Base-by-base conservation (phyloP, 2,113 vertebrate genomes). In the Hippolais icterina region DNA sequence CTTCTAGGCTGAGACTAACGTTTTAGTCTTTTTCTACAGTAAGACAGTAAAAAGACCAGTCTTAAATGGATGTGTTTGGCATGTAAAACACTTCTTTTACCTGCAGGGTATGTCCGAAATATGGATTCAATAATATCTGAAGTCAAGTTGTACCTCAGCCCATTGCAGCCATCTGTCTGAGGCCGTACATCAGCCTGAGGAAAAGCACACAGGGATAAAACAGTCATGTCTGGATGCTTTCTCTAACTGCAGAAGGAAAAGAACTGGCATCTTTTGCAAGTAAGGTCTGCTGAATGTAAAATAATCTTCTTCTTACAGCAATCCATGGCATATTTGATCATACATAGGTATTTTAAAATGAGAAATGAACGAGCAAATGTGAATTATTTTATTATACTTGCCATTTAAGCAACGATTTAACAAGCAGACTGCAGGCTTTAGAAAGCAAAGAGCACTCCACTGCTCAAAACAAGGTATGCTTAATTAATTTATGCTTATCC, bases 71-170 rank as follows among this genome's bases (percentile, higher is more conserved):
- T 10, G 33, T 61, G 41, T 83, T 46, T 75, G 27, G 28, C 59
- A 41, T 4, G 19, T 59, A 56, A 71, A 76, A 42, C 66, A 64
- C 16, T 69, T 19, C 24, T 92, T 95, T 98, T 97, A 99, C 99
- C 99, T 98, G 99, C 98, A 90, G 99, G 99, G 89, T 99, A 99
- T 22, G 99, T 99, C 96, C 99, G 99, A 97, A 99, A 99, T 97
- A 99, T 98, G 56, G 99, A 99, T 93, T 99, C 99, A 80, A 99
- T 99, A 81, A 99, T 99, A 97, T 99, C 99, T 23, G 99, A 98
- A 44, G 99, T 99, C 96, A 99, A 98, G 96, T 99, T 99, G 77
- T 99, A 99, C 97, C 99, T 98, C 94, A 99, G 97, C 56, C 99
- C 99, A 31, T 99, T 99, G 97, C 99, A 99, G 71, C 99, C 99